Evolutionary conservation across 2,797 vertebrate genomes (phyloP).

Genomic region (Myripristis murdjan): DNA sequence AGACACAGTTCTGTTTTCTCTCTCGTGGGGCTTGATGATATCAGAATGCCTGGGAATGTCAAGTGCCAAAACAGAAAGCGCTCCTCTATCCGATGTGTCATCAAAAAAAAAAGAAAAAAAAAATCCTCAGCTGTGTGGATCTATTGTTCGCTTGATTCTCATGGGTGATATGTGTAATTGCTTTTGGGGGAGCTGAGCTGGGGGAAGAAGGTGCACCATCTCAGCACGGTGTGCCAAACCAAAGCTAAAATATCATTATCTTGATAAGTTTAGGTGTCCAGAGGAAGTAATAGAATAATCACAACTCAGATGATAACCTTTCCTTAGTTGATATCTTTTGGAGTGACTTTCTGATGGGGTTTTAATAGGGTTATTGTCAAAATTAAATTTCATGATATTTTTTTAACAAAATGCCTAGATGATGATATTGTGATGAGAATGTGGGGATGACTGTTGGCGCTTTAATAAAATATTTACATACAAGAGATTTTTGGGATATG

Average conservation of each 20-base stretch:
- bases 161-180: slow-evolving; percentile 74
- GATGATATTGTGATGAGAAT: no score
- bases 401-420: neutral
- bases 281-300: slow-evolving; percentile 51
- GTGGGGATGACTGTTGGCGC: no score
- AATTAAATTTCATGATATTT: no score
- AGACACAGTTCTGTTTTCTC: slow-evolving; percentile 15
- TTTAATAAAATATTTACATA: no score
- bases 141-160: slow-evolving; percentile 62
- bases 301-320: slow-evolving; percentile 30
- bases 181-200: slow-evolving; percentile 50
- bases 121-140: slow-evolving; percentile 13
- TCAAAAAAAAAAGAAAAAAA: slow-evolving; percentile 66
- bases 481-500: no score
- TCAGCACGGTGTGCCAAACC: slow-evolving; percentile 23
- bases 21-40: slow-evolving; percentile 59
- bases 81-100: slow-evolving; percentile 58
- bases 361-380: no score
- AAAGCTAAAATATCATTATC: slow-evolving; percentile 46
- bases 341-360: neutral
- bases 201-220: slow-evolving; percentile 50
- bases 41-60: slow-evolving; percentile 65
- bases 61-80: slow-evolving; percentile 68
- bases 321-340: neutral
- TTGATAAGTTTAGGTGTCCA: slow-evolving; percentile 24